Conservation (phyloP, 2,797 vertebrate genomes). For the Etheostoma perlongum region DNA sequence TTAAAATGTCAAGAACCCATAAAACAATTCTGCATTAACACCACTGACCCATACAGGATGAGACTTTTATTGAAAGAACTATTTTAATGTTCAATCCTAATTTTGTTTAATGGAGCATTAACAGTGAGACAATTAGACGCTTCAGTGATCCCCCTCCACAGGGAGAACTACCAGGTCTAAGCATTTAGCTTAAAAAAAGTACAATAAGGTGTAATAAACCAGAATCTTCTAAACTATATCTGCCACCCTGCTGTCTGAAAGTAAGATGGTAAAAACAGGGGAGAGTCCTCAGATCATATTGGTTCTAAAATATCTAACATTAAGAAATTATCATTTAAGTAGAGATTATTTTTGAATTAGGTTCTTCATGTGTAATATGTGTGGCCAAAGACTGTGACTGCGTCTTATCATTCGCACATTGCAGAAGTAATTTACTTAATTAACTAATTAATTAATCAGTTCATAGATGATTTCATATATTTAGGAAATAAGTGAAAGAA, state of each 20-base stretch:
- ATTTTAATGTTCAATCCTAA: constrained; percentile 48
- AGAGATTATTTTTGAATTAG: neutral
- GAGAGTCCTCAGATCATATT: neutral
- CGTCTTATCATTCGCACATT: neutral
- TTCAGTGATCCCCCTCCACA: constrained; percentile 42
- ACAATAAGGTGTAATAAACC: constrained; percentile 23
- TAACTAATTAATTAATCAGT: neutral
- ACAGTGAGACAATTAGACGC: constrained; percentile 54
- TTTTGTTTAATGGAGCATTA: constrained; percentile 54
- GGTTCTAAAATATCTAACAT: neutral
- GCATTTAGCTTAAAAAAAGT: constrained; percentile 16
- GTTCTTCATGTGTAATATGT: neutral
- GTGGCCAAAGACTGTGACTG: neutral
- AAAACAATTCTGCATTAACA: constrained; percentile 26
- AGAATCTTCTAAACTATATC: constrained; percentile 9
- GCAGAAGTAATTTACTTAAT: neutral
- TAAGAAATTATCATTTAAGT: neutral
- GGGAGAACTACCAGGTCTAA: constrained; percentile 7
- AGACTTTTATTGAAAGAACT: constrained; percentile 16
- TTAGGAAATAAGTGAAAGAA: neutral
- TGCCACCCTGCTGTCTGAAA: neutral
- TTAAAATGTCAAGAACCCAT: constrained; percentile 20
- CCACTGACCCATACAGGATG: neutral
- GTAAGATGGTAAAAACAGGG: neutral
- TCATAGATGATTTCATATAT: neutral